Base-by-base conservation (phyloP, 2,113 vertebrate species). In the Stigmatopora argus region DNA sequence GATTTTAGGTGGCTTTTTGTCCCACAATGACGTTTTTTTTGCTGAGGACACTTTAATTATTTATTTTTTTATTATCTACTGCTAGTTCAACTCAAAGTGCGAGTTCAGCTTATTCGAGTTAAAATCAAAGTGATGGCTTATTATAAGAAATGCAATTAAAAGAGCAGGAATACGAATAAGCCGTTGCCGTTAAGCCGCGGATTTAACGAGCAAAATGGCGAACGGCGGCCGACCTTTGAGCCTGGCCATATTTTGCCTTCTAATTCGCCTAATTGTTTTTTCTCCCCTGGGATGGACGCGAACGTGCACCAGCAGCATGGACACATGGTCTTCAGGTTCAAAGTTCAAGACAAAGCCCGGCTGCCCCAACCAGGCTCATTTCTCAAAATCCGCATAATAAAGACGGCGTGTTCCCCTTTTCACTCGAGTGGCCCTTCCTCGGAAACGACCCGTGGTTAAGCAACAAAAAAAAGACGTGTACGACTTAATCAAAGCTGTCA, bases 251-350 rank as follows among this genome's bases (percentile, higher is more conserved):
- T 82, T 81, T 52, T 77, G 62, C 61, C 77, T 78, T 73, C 77
- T 87, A 81, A 87, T 90, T 87, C 79, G 57, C 71, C 69, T 87
- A 88, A 90, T 89, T 85, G 77, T 62, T 64, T 71, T 66, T 46
- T 31, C 68, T 56, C 58, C 78, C 74, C 78, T 26, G 8, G 62
- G 65, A 77, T 31, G 10, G 59, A 63, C 77, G 73, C 13, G 1
- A 52, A 56, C 49, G 76, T 5, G 53, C 38, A 61, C 35, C 18
- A 65, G 67, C 5, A 13, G 62, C 56, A 67, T 75, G 64, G 67
- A 64, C 70, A 70, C 81, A 64, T 14, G 3, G 69, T 38, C 48
- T 65, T 45, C 59, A 60, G 73, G 78, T 84, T 80, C 75, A 76
- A 61, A 44, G 51, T 69, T 78, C 72, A 72, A 47, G 10, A 66